These are phyloP conservation scores for Oreamnos americanus DNA, from an alignment of 2,113 vertebrate genomes.

Conservation along the genomic window DNA sequence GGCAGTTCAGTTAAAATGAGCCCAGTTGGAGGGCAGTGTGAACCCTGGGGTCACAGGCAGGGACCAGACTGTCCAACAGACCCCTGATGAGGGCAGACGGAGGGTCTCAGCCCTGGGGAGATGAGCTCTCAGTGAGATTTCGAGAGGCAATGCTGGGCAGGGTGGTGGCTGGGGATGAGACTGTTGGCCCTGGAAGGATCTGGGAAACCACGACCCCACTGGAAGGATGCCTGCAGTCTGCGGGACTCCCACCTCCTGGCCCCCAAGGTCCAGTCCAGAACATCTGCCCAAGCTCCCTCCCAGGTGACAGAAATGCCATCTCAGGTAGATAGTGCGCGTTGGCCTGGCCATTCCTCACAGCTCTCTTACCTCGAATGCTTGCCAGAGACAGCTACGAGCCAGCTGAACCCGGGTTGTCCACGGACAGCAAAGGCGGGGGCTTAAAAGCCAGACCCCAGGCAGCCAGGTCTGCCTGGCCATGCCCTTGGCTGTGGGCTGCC, in stretches of 20 bases:
- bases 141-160: accelerated
- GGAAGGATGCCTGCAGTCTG: not conserved
- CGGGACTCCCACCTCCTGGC: accelerated
- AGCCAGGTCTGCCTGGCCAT: accelerated
- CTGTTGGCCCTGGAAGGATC: not conserved
- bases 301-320: accelerated
- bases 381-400: not conserved
- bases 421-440: not conserved
- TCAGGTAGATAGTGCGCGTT: accelerated
- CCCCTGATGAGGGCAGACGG: accelerated
- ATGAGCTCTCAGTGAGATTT: accelerated
- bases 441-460: not conserved
- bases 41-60: too few relatives aligned
- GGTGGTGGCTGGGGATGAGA: not conserved
- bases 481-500: accelerated
- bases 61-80: accelerated
- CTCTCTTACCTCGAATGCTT: accelerated
- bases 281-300: too few relatives aligned
- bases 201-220: not conserved
- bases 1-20: accelerated
- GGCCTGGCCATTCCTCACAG: not conserved
- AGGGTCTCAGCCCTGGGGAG: too few relatives aligned
- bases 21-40: accelerated
- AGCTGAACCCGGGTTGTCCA: accelerated
- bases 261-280: not conserved